A percentile compares a stretch with the other conserved stretches of the same genome.
These are phyloP conservation scores for Ictalurus punctatus DNA, from an alignment of 2,113 vertebrate genomes.

Conservation along the genomic window DNA sequence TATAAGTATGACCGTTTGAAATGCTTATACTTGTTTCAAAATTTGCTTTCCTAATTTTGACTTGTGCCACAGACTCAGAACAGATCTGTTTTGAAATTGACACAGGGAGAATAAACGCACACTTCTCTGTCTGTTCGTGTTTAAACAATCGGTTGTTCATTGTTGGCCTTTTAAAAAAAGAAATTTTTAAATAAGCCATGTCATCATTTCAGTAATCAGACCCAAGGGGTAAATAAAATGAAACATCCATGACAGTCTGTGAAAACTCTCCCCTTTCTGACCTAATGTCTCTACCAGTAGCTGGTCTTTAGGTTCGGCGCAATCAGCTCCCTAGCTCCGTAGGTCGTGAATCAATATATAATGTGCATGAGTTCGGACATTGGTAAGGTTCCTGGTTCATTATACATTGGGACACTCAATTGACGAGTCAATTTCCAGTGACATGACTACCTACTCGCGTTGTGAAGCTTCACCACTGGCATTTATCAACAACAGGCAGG, in stretches of 20 bases:
- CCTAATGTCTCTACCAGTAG: background rate
- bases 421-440: no score
- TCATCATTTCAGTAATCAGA: background rate
- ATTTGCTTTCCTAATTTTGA: background rate
- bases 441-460: no score
- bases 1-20: background rate
- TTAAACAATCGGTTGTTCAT: background rate
- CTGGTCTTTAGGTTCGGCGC: background rate
- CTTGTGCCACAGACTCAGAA: background rate
- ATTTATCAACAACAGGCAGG: no score
- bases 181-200: background rate
- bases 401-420: no score
- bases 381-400: no score
- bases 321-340: no score
- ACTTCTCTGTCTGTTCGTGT: background rate
- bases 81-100: background rate
- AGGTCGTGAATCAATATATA: no score
- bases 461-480: no score
- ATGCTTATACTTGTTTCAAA: background rate
- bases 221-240: background rate
- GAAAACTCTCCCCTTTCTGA: background rate
- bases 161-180: no score
- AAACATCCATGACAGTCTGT: no score
- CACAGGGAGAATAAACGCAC: background rate
- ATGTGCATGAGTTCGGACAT: no score